Base-by-base conservation (phyloP, 30 jellyfish, hydroid and myxozoan genomes). In the Hydractinia echinata region DNA sequence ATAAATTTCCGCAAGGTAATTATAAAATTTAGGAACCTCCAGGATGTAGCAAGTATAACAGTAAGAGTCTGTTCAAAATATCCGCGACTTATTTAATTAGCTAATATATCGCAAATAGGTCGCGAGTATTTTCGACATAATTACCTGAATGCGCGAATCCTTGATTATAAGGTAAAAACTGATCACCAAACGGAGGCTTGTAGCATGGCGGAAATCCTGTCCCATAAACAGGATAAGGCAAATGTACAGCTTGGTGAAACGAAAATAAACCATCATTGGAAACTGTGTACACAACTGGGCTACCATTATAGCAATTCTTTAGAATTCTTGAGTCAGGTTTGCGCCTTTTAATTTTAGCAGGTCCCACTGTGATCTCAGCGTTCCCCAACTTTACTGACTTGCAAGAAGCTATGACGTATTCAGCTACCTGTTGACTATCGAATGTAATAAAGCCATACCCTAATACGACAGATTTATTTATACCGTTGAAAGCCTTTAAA, bases 341-440 rank as follows among this genome's bases (percentile, higher is more conserved):
- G 3, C 55, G 81, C 4, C 85, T 52, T 8, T 61, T 54, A 4
- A 77, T 77, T n/a, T 77, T 77, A 8, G 85, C 85, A 30, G 85
- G 85, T 9, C 53, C 79, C 18, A 77, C 60, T 7, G 79, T 48
- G 11, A 77, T 66, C 60, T 77, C 85, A 53, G 18, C 50, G 15
- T 66, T 76, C 55, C 60, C 39, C 5, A 60, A 10, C 60, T 77
- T 58, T 49, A 77, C 60, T 5, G 85, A 18, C 53, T 55, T 55
- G 53, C 76, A 55, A 4, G 78, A 19, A 6, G 77, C 18, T 7
- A 77, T 50, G 53, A 77, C 76, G 30, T 77, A 21, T 61, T 77
- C 77, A 16, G 85, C 85, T 0, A 77, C 85, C 20, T 44, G 73
- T 66, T 77, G 85, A 77, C 85, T 77, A 54, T 77, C 85, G 79